Percentiles rank a stretch among this genome's conserved stretches.
Conservation (phyloP, 2,888 invertebrate species). For the Nipponacmea schrenckii region DNA sequence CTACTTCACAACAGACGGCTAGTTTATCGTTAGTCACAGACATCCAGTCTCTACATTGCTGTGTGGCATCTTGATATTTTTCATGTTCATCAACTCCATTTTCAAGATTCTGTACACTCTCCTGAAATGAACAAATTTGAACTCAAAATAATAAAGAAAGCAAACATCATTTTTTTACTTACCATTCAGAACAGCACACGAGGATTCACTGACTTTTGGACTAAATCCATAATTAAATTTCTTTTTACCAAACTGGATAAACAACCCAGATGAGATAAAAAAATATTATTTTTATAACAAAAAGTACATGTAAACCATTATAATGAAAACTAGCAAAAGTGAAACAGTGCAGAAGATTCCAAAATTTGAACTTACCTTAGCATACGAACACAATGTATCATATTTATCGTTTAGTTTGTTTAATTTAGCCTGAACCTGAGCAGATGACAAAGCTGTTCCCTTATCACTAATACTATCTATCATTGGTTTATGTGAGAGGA, state of each 20-base stretch:
- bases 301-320: too few species aligned
- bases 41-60: constrained; percentile 87
- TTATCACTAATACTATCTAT: constrained; percentile 93
- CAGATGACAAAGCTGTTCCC: constrained; percentile 88
- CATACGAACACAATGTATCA: constrained; percentile 84
- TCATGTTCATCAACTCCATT: constrained; percentile 60
- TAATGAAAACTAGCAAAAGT: too few species aligned
- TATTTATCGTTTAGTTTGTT: constrained; percentile 89
- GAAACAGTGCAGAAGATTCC: too few species aligned
- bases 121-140: constrained; percentile 29
- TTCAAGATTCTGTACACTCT: constrained; percentile 52
- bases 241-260: too few species aligned
- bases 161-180: too few species aligned
- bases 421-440: constrained; percentile 88
- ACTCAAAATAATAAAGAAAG: too few species aligned
- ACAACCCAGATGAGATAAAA: too few species aligned
- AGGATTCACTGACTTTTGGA: too few species aligned
- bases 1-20: constrained; percentile 82
- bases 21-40: constrained; percentile 82
- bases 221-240: too few species aligned
- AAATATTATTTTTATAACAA: too few species aligned
- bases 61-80: constrained; percentile 68
- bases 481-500: constrained; percentile 87
- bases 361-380: constrained; percentile 72
- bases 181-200: too few species aligned